These are phyloP conservation scores for Berghia stephanieae DNA, from an alignment of 1,140 invertebrate genomes.

Conservation along the genomic window DNA sequence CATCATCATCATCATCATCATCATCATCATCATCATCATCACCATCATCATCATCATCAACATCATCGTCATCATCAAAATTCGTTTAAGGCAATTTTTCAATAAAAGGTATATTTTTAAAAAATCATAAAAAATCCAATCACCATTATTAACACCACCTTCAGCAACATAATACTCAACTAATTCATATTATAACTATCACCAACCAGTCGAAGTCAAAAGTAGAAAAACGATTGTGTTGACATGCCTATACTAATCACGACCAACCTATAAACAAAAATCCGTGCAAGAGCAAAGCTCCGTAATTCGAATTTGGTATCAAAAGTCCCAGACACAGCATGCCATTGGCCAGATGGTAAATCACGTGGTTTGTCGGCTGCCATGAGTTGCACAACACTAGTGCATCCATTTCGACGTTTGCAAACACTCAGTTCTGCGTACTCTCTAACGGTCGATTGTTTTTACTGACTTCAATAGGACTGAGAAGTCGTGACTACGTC, in stretches of 20 bases:
- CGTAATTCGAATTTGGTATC: slow-evolving; percentile 80
- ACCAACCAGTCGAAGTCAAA: neutral
- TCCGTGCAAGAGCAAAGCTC: slow-evolving; percentile 83
- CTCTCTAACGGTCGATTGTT: no score
- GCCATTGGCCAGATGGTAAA: slow-evolving; percentile 81
- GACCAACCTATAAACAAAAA: slow-evolving; percentile 79
- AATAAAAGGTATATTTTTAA: neutral
- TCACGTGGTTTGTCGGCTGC: slow-evolving; percentile 76
- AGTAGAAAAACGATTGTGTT: neutral
- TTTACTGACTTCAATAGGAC: no score
- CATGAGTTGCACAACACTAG: slow-evolving; percentile 63
- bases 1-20: neutral
- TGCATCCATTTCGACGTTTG: neutral
- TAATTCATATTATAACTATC: neutral
- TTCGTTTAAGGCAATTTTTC: neutral
- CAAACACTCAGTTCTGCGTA: no score
- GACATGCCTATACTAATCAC: no score
- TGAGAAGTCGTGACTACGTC: no score
- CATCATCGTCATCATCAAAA: neutral
- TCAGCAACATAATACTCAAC: neutral
- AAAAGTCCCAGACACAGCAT: slow-evolving; percentile 80
- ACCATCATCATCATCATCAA: neutral
- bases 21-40: neutral
- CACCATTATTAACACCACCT: neutral
- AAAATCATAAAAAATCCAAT: neutral